Evolutionary conservation across 1,140 invertebrate species (phyloP), one percentile per base, ranked within the genome.

Genomic region (Zaprionus taronus): DNA sequence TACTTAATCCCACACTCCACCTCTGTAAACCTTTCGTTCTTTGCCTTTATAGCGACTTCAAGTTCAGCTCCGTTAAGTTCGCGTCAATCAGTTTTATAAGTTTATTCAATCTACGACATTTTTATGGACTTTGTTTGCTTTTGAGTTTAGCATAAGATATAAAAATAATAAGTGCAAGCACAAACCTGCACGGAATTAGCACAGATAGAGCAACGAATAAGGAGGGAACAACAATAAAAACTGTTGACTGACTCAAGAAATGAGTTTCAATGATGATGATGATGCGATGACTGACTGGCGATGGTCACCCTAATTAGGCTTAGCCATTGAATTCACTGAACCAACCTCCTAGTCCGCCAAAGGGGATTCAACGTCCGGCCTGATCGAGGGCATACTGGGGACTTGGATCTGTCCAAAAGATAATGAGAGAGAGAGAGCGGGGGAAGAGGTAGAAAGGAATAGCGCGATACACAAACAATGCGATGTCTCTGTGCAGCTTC

Each of bases 221-320:
- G n/a, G 41, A 20, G 47, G 6, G 17, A 51, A 22, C 12, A 51
- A 49, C 9, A 51, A 24, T 61, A 31, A 47, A 20, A 47, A 9
- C 3, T 3, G n/a, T 47, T n/a, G 7, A 5, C 36, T 38, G 36
- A 38, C 5, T 38, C 36, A 38, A 38, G 36, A 38, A 38, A 38
- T 15, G 36, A 38, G 36, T 15, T 38, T 38, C 36, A 38, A 15
- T 38, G 36, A 38, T 38, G 36, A 38, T 38, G 11, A 14, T 36
- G 36, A 38, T 36, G 26, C 26, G 26, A 28, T 28, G 26, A 28
- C 26, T 31, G 31, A 31, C 31, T 31, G 31, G 31, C 20, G 26
- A 51, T 64, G 62, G 62, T 64, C 62, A 64, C 62, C 47, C 47
- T 64, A 70, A 63, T 71, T 41, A 36, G 15, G 22, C 15, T 70